phyloP scores from a whole-genome alignment of 2,113 vertebrate genomes.

The Manacus vitellinus region DNA sequence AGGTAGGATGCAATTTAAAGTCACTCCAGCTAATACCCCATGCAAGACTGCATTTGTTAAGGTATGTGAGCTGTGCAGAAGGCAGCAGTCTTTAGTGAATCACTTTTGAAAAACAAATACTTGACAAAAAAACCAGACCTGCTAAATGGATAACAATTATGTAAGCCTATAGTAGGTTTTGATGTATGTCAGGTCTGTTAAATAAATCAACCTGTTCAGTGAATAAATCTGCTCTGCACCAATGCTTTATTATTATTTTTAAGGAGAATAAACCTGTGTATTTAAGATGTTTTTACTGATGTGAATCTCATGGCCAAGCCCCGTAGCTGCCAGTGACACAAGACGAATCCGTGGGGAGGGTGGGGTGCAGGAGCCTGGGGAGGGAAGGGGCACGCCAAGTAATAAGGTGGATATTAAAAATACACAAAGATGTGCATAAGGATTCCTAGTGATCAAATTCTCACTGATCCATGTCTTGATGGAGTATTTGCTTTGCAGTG shows the following conservation, averaged over 20 bases:
- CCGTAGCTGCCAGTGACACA: background rate
- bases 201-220: constrained; percentile 76
- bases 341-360: constrained; percentile 1
- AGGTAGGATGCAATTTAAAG: constrained; percentile 51
- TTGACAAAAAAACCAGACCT: constrained; percentile 72
- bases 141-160: constrained; percentile 74
- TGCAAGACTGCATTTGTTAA: constrained; percentile 19
- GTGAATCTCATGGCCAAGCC: background rate
- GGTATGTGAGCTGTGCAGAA: constrained; percentile 23
- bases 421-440: constrained; percentile 23
- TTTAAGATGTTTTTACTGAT: background rate
- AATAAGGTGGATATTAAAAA: constrained; percentile 44
- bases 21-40: constrained; percentile 23
- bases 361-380: background rate
- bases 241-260: constrained; percentile 6
- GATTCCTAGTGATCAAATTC: constrained; percentile 49
- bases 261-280: background rate
- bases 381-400: background rate
- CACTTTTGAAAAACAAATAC: constrained; percentile 73
- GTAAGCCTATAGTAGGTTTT: constrained; percentile 72
- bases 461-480: constrained; percentile 56
- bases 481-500: constrained; percentile 66
- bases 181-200: constrained; percentile 68
- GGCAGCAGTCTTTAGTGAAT: constrained; percentile 46
- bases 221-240: constrained; percentile 74